Evolutionary conservation across 2,797 vertebrate species (phyloP).

Genomic region (Parauchenoglanis punctatus): DNA sequence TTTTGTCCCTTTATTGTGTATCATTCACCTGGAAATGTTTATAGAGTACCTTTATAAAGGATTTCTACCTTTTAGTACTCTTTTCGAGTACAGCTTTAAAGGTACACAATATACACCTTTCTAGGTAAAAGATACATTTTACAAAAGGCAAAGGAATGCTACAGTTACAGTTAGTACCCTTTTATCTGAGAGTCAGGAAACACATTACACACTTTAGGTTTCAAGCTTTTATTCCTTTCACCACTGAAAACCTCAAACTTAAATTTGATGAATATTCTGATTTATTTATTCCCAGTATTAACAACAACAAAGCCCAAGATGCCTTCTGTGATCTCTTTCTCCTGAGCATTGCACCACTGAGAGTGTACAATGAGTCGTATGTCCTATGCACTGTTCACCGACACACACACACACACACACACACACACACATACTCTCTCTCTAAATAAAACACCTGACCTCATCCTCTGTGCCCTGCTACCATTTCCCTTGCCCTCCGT

Average conservation of each 20-base stretch:
- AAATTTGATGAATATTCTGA: background rate
- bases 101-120: background rate
- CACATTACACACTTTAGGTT: background rate
- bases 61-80: background rate
- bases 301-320: background rate
- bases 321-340: background rate
- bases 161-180: too few relatives aligned
- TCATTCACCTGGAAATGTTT: background rate
- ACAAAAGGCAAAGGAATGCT: background rate
- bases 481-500: background rate
- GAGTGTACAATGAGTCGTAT: background rate
- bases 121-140: background rate
- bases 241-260: background rate
- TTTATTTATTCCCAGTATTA: background rate
- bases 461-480: constrained; percentile 4
- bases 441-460: constrained; percentile 8
- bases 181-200: too few relatives aligned
- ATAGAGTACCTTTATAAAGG: background rate
- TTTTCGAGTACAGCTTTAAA: background rate
- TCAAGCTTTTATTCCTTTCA: background rate
- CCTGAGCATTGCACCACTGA: background rate
- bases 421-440: background rate
- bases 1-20: background rate
- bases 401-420: background rate
- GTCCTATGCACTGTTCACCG: background rate